Evolutionary conservation across 1,140 invertebrate species (phyloP).

Genomic region (Ptiloglossa arizonensis): DNA sequence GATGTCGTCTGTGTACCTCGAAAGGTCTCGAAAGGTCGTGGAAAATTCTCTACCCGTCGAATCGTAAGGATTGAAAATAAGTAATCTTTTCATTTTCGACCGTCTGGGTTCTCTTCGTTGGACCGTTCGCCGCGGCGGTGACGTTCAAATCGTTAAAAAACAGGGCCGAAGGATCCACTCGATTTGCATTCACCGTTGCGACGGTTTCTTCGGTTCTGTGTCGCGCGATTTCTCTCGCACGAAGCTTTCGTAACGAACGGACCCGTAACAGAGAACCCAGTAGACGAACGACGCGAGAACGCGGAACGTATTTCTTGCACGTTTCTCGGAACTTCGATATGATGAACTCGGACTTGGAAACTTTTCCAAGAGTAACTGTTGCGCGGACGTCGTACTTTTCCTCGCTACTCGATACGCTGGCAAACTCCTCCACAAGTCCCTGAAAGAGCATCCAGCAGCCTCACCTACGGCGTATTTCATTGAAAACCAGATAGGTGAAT

Average conservation of each 20-base stretch:
- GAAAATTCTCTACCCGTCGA: no score
- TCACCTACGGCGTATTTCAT: slow-evolving; percentile 39
- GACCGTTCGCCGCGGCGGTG: no score
- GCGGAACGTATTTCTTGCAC: slow-evolving; percentile 56
- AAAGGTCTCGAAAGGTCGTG: no score
- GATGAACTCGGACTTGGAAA: slow-evolving; percentile 58
- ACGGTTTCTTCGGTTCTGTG: slow-evolving; percentile 26
- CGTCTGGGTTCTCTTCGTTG: no score
- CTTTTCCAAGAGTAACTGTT: slow-evolving; percentile 47
- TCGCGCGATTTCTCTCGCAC: slow-evolving; percentile 21
- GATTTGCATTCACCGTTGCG: background rate
- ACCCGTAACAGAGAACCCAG: slow-evolving; percentile 14
- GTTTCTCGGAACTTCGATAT: slow-evolving; percentile 56
- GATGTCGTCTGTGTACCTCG: no score
- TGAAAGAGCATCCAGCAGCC: slow-evolving; percentile 20
- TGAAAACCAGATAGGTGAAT: background rate
- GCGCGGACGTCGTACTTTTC: slow-evolving; percentile 44
- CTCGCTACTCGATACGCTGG: slow-evolving; percentile 50
- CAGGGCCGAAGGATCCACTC: no score
- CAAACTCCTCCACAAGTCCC: slow-evolving; percentile 49
- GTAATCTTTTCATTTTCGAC: no score
- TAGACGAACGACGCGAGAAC: background rate
- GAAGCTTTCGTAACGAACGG: slow-evolving; percentile 17
- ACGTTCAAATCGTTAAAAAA: no score
- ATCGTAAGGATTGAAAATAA: no score